Evolutionary conservation across 2,797 vertebrate species (phyloP).

Genomic region (Tragelaphus eurycerus): DNA sequence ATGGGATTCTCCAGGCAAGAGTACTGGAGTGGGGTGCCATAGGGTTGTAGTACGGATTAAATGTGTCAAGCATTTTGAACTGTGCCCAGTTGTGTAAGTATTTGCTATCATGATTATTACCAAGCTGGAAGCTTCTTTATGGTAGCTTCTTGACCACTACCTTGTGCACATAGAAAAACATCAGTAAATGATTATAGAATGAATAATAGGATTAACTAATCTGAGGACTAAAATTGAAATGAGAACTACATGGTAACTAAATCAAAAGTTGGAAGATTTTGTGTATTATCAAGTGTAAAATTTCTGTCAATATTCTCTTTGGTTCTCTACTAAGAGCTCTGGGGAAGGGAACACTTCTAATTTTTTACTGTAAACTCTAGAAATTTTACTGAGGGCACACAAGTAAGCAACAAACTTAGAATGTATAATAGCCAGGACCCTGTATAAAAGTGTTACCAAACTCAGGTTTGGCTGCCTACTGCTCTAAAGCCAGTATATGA

Average conservation of each 20-base stretch:
- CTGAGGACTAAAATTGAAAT: constrained; percentile 9
- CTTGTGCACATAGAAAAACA: not conserved
- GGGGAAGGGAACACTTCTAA: not conserved
- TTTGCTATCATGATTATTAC: not conserved
- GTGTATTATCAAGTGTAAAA: not conserved
- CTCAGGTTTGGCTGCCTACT: not conserved
- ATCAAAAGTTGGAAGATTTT: constrained; percentile 1
- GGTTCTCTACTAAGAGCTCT: not conserved
- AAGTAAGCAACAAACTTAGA: not conserved
- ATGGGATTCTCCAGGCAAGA: no score
- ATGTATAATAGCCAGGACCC: not conserved
- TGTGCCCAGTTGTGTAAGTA: not conserved
- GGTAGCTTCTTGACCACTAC: not conserved
- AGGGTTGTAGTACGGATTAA: not conserved
- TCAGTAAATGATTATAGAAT: not conserved
- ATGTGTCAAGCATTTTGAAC: not conserved
- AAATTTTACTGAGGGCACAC: not conserved
- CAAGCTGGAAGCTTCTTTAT: not conserved
- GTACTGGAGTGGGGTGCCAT: no score
- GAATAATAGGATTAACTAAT: not conserved
- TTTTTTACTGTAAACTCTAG: not conserved
- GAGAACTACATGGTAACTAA: not conserved
- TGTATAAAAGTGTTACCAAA: not conserved
- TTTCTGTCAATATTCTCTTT: not conserved
- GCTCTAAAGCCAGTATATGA: not conserved